These are phyloP conservation scores for Hyperoplus lanceolatus DNA, from an alignment of 2,797 vertebrate genomes.

Conservation along the genomic window DNA sequence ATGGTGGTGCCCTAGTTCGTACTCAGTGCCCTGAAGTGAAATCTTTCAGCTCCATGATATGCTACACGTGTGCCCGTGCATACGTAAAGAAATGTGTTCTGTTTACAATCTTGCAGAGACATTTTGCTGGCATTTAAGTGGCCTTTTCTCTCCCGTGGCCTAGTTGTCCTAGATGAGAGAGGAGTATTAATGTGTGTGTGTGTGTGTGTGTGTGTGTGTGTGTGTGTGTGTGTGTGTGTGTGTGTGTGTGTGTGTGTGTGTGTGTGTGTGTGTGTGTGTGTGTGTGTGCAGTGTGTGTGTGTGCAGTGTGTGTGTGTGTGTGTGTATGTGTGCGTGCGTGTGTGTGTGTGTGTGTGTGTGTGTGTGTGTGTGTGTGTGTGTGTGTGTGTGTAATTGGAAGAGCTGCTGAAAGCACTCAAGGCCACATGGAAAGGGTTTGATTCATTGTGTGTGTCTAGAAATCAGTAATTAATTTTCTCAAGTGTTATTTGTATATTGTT, in stretches of 20 bases:
- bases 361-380: slow-evolving; percentile 8
- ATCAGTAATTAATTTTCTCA: slow-evolving; percentile 57
- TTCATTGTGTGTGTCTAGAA: slow-evolving; percentile 56
- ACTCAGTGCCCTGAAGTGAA: slow-evolving; percentile 69
- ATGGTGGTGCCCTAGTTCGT: slow-evolving; percentile 68
- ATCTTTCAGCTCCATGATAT: slow-evolving; percentile 62
- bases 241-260: slow-evolving; percentile 40
- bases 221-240: slow-evolving; percentile 16
- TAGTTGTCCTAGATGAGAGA: slow-evolving; percentile 81
- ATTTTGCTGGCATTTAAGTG: slow-evolving; percentile 87
- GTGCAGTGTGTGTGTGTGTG: slow-evolving; percentile 43
- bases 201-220: slow-evolving; percentile 22
- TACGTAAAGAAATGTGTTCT: slow-evolving; percentile 71
- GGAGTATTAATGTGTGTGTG: slow-evolving; percentile 57
- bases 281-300: slow-evolving; percentile 20
- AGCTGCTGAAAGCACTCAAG: slow-evolving; percentile 56
- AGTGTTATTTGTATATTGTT: slow-evolving; percentile 21
- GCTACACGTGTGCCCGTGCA: slow-evolving; percentile 65
- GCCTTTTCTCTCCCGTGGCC: slow-evolving; percentile 83
- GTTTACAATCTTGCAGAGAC: slow-evolving; percentile 78
- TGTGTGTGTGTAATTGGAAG: slow-evolving; percentile 43
- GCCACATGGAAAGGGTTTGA: slow-evolving; percentile 64
- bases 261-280: slow-evolving; percentile 26
- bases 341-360: slow-evolving; percentile 45
- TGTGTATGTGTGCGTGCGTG: slow-evolving; percentile 6